phyloP scores from a whole-genome alignment of 2,888 invertebrate species.

The Eudasyphora cyanicolor region DNA sequence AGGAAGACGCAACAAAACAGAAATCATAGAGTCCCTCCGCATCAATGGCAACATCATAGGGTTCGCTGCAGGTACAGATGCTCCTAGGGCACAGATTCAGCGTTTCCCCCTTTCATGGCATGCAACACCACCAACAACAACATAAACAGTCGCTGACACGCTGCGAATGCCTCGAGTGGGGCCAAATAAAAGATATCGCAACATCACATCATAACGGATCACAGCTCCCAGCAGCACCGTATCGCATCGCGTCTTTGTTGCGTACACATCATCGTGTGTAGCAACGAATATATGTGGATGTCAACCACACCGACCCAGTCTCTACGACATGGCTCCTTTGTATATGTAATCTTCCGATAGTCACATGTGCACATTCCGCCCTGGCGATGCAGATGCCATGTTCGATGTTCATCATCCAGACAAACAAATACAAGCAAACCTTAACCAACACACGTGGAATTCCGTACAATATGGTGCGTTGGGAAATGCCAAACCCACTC shows the following conservation, averaged over 20 bases:
- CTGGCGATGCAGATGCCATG: neutral
- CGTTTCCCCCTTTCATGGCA: neutral
- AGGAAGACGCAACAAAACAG: neutral
- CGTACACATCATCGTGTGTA: neutral
- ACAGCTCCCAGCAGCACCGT: slow-evolving; percentile 5
- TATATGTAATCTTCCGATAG: neutral
- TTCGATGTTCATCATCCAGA: neutral
- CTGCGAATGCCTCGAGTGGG: neutral
- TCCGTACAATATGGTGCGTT: neutral
- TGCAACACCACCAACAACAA: too few species aligned
- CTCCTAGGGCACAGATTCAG: neutral
- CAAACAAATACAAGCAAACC: neutral
- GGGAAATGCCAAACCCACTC: too few species aligned
- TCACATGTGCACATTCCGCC: neutral
- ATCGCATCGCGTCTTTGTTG: too few species aligned
- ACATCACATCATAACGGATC: slow-evolving; percentile 43
- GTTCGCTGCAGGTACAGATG: neutral
- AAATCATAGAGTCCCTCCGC: neutral
- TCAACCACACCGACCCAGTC: too few species aligned
- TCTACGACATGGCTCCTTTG: neutral
- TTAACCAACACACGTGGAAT: neutral
- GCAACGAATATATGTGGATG: too few species aligned
- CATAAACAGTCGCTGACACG: neutral
- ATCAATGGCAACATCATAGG: too few species aligned
- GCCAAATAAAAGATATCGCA: slow-evolving; percentile 5